These are phyloP conservation scores for Homalodisca vitripennis DNA, from an alignment of 1,140 invertebrate species.

Conservation along the genomic window DNA sequence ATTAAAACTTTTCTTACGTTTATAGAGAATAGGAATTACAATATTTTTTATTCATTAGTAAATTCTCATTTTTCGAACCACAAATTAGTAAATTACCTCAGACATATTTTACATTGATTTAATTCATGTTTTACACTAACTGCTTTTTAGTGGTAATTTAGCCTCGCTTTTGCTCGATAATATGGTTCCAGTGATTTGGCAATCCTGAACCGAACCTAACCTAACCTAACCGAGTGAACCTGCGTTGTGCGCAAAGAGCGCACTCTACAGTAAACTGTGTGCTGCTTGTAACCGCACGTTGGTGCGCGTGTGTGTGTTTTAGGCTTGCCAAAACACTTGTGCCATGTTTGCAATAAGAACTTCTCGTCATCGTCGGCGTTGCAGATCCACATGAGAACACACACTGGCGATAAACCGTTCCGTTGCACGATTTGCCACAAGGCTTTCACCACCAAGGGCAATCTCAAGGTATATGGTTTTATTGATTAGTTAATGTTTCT, in stretches of 20 bases:
- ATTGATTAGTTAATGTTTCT: no score
- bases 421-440: constrained; percentile 92
- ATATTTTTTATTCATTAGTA: no score
- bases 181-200: constrained; percentile 33
- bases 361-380: constrained; percentile 94
- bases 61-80: no score
- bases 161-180: background rate
- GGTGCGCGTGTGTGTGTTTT: constrained; percentile 50
- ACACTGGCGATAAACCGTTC: constrained; percentile 97
- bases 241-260: background rate
- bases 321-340: constrained; percentile 84
- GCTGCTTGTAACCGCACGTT: constrained; percentile 31
- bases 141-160: no score
- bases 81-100: no score
- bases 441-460: constrained; percentile 97
- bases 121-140: no score
- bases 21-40: no score
- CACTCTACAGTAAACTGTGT: background rate
- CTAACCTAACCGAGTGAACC: background rate
- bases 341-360: constrained; percentile 95
- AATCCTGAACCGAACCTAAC: constrained; percentile 30
- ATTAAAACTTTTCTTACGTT: no score
- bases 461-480: constrained; percentile 88
- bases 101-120: no score
- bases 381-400: constrained; percentile 98